Evolutionary conservation across 2,888 invertebrate genomes (phyloP).

Genomic region (Tinea semifulvella): DNA sequence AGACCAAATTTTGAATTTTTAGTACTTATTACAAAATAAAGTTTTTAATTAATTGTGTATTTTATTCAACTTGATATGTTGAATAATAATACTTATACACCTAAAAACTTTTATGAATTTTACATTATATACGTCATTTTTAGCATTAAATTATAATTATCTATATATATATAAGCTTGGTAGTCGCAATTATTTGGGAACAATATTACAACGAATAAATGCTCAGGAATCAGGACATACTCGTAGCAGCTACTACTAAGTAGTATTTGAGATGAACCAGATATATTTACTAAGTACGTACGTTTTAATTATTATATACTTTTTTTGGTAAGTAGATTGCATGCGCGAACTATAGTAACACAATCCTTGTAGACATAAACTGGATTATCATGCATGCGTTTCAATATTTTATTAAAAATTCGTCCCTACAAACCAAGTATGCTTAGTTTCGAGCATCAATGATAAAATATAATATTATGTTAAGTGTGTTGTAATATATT

Average conservation of each 20-base stretch:
- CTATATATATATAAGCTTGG: background rate
- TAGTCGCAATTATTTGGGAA: background rate
- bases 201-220: background rate
- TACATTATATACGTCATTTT: too few species aligned
- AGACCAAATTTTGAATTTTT: too few species aligned
- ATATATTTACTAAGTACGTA: too few species aligned
- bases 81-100: too few species aligned
- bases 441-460: constrained; percentile 12
- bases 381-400: constrained; percentile 1
- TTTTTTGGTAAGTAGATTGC: constrained; percentile 31
- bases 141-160: background rate
- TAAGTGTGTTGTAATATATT: too few species aligned
- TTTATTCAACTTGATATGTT: too few species aligned
- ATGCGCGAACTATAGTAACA: constrained; percentile 25
- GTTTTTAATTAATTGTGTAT: too few species aligned
- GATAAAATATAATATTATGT: constrained; percentile 9
- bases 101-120: too few species aligned
- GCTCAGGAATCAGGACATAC: constrained; percentile 24
- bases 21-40: too few species aligned
- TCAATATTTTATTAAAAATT: background rate
- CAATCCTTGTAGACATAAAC: background rate
- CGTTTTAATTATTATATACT: background rate
- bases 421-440: background rate
- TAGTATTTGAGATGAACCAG: background rate
- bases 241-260: constrained; percentile 16